Evolutionary conservation across 2,888 invertebrate species (phyloP), one percentile per base, ranked within the genome.

Genomic region (Cetonia aurata): DNA sequence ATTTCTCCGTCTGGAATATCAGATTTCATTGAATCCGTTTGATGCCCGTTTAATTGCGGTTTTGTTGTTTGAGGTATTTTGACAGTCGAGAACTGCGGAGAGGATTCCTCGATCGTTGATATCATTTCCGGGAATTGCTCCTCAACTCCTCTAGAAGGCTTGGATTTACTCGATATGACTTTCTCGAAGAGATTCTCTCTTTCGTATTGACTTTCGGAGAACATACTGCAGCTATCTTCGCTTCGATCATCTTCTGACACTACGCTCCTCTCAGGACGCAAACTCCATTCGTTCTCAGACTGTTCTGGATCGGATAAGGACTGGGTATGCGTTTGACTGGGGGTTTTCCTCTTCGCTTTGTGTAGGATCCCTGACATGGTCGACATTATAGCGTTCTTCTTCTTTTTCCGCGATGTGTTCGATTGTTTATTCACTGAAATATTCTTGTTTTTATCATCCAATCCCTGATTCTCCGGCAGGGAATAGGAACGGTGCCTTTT

Each of bases 311-410:
- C 93, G 10, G 93, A 93, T 62, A 93, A 80, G 0, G 92, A 92
- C 77, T 91, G 90, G 10, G 84, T 84, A 72, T 85, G 83, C 75
- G 88, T 86, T 75, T 87, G 86, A 37, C 86, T 85, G 79, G 87
- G 87, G 37, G 89, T 88, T 83, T 90, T 90, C 77, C 92, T 84
- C 81, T 94, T 93, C 0, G 95, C 95, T 85, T 95, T 95, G 82
- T 94, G 94, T 76, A 96, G 85, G 73, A 96, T 89, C 19, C 93
- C 94, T 0, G 94, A 94, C 85, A 96, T 92, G 0, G 95, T 95
- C 0, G 94, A 91, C 0, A 94, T 93, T 66, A 96, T 86, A 4
- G 92, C 91, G 76, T 93, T 92, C 80, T 93, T 93, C 82, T 93
- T 94, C 85, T 93, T 93, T 79, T 92, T 91, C 77, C 86, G 85